Evolutionary conservation across 2,113 vertebrate species (phyloP).

Genomic region (Pleuronectes platessa): DNA sequence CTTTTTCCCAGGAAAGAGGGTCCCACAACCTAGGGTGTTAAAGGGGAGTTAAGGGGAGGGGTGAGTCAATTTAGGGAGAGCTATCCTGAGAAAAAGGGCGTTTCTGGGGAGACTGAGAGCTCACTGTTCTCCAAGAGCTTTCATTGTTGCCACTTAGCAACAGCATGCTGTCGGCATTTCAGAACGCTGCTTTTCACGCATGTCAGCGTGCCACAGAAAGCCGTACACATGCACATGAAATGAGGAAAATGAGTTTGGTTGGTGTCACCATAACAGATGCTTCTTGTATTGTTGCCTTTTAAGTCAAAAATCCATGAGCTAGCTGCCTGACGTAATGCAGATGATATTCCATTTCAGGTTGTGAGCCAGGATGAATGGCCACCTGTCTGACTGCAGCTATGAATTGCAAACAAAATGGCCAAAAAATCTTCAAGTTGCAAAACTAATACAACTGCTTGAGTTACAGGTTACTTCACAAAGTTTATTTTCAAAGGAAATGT

Average conservation of each 20-base stretch:
- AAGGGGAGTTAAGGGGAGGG: conserved; percentile 38
- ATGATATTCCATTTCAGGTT: conserved; percentile 44
- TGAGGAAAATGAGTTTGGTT: neutral
- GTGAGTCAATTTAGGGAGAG: conserved; percentile 51
- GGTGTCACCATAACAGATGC: conserved; percentile 34
- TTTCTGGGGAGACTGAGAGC: conserved; percentile 70
- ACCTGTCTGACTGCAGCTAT: neutral
- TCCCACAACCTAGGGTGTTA: conserved; percentile 54
- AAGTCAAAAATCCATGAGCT: conserved; percentile 45
- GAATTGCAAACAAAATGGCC: neutral
- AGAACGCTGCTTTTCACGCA: conserved; percentile 53
- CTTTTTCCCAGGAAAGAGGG: conserved; percentile 74
- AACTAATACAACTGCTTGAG: neutral
- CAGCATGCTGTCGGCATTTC: conserved; percentile 64
- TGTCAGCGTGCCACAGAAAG: conserved; percentile 23
- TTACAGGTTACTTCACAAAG: neutral
- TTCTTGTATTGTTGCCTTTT: conserved; percentile 46
- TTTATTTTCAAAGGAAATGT: neutral
- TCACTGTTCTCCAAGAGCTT: conserved; percentile 66
- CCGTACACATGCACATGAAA: conserved; percentile 1
- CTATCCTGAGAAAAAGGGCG: conserved; percentile 64
- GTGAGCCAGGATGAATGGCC: neutral
- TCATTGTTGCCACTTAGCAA: conserved; percentile 76
- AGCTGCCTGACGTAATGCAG: conserved; percentile 41
- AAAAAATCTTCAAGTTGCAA: neutral